Base-by-base conservation (phyloP, 2,797 vertebrate genomes). In the Botia kubotai region DNA sequence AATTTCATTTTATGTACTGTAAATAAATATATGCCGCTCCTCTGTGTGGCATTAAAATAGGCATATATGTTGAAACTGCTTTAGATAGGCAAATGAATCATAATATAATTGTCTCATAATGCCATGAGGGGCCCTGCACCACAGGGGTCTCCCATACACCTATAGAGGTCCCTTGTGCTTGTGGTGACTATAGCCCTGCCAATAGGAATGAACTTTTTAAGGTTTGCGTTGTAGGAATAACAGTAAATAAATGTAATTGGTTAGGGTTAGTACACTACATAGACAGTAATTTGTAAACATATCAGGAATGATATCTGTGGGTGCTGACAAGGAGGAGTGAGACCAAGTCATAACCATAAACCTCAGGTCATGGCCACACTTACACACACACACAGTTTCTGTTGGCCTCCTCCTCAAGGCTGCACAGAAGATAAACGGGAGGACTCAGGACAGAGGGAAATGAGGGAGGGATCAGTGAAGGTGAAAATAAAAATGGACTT, bases 391-490 rank as follows among this genome's bases (percentile, higher is more conserved):
- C 36, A 26, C 23, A 53, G 46, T 10, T 36, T 48, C 13, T 43
- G 66, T 39, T 26, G 73, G 66, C 71, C 75, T 83, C 72, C 39
- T 74, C 80, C 68, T 80, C 82, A 88, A 89, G 85, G 86, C 77
- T 81, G 70, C 67, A 48, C 16, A 10, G 48, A 62, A 86, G 72
- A 87, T 88, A 86, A 88, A 88, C 72, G 50, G 43, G 13, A 48
- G 69, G 63, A 73, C 65, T 79, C 48, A 72, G 77, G 69, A 66
- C 77, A 66, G 26, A 72, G 46, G 67, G 55, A 53, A 78, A 74
- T 76, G 71, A 76, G 16, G 57, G 48, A 72, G n/a, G 80, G 70
- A 81, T 77, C 53, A 77, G 71, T 75, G 84, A 75, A 79, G 75
- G 82, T 84, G 70, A 82, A 84, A 75, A 75, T 71, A 76, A 65